A percentile compares a stretch with the other conserved stretches of the same genome.
Conservation (phyloP, 2,113 vertebrate species). For the Scomber colias region DNA sequence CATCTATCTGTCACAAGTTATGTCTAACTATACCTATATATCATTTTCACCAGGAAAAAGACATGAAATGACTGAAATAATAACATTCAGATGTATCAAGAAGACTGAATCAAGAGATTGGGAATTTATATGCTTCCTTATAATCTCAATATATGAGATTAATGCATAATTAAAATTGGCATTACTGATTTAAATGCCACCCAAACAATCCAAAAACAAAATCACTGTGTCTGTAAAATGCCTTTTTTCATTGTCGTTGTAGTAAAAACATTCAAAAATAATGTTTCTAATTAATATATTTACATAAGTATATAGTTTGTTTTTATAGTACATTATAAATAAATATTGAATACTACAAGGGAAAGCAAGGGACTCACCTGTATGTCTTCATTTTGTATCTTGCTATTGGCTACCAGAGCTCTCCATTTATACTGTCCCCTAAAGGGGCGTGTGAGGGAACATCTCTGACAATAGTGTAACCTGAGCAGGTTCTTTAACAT, state of each 20-base stretch:
- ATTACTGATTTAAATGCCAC: not conserved
- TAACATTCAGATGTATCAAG: too few relatives aligned
- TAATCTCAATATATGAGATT: not conserved
- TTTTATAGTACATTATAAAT: not conserved
- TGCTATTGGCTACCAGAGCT: conserved; percentile 9
- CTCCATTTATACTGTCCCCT: conserved; percentile 71
- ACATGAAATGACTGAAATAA: not conserved
- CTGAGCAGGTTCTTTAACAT: conserved; percentile 53
- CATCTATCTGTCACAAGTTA: not conserved
- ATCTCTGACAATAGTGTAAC: conserved; percentile 70
- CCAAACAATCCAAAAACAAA: not conserved
- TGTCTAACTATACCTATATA: not conserved
- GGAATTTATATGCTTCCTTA: too few relatives aligned
- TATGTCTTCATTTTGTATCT: conserved; percentile 45
- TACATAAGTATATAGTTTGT: too few relatives aligned
- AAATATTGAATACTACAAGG: not conserved
- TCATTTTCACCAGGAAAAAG: not conserved
- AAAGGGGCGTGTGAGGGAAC: conserved; percentile 61
- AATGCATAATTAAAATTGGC: not conserved
- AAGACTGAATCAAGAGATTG: too few relatives aligned
- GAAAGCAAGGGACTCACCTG: conserved; percentile 63
- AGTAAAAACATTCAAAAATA: not conserved
- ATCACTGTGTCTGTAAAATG: not conserved
- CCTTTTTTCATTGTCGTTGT: not conserved
- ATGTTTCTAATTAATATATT: not conserved